phyloP scores from a whole-genome alignment of 64 coral and sea anemone genomes.

The Dendronephthya gigantea region DNA sequence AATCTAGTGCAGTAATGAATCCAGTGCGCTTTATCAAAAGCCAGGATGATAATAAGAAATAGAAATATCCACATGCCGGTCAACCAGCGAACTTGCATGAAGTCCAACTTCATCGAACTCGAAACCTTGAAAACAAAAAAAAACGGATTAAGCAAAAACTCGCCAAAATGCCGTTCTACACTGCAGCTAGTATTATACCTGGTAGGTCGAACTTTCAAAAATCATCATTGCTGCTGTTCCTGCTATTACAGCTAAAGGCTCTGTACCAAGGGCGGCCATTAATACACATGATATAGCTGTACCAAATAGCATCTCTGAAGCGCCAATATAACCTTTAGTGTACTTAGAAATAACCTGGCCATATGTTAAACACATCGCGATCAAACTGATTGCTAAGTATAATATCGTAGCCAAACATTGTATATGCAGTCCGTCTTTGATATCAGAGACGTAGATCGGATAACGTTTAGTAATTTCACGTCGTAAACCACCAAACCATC shows the following conservation, averaged over 20 bases:
- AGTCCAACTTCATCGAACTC: background rate
- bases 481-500: constrained; percentile 6
- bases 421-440: background rate
- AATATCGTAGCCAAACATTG: background rate
- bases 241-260: background rate
- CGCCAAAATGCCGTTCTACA: too few species aligned
- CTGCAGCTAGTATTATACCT: too few species aligned
- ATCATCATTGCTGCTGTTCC: constrained; percentile 8
- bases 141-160: background rate
- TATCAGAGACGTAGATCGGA: background rate
- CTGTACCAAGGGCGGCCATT: background rate
- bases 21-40: constrained; percentile 22
- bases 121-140: background rate
- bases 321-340: background rate
- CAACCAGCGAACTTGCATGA: background rate
- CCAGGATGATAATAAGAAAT: background rate
- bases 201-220: background rate
- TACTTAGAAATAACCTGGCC: constrained; percentile 3
- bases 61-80: background rate
- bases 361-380: constrained; percentile 11
- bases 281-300: background rate
- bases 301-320: background rate
- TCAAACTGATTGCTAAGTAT: constrained; percentile 9
- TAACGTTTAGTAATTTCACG: background rate
- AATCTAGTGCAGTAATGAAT: constrained; percentile 8